Conservation (phyloP, 2,888 invertebrate species). For the Boloria euphrosyne region DNA sequence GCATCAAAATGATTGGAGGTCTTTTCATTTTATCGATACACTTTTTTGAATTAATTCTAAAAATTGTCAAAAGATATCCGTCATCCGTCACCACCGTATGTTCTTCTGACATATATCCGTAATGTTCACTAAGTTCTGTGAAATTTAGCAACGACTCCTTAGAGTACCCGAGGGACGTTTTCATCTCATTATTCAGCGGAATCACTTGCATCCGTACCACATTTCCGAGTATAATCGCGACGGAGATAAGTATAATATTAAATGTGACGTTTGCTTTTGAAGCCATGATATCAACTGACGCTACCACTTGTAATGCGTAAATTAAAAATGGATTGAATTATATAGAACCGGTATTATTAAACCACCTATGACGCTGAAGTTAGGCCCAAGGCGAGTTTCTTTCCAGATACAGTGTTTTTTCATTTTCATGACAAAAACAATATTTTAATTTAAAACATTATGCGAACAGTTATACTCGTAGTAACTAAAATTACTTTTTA, state of each 20-base stretch:
- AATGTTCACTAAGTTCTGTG: slow-evolving; percentile 49
- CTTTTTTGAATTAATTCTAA: slow-evolving; percentile 53
- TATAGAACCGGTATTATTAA: neutral
- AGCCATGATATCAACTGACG: slow-evolving; percentile 52
- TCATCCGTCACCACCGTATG: slow-evolving; percentile 61
- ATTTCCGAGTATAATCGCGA: slow-evolving; percentile 42
- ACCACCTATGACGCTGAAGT: neutral
- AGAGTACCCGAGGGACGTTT: slow-evolving; percentile 48
- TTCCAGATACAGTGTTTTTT: neutral
- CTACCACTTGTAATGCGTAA: slow-evolving; percentile 23
- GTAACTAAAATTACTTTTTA: too few relatives aligned
- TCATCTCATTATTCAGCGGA: slow-evolving; percentile 46
- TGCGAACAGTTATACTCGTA: too few relatives aligned
- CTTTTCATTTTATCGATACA: slow-evolving; percentile 44
- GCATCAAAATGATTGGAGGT: slow-evolving; percentile 64
- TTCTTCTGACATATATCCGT: slow-evolving; percentile 59
- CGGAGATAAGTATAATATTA: slow-evolving; percentile 45
- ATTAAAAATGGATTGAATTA: slow-evolving; percentile 6
- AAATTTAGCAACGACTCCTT: slow-evolving; percentile 50
- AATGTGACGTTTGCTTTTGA: slow-evolving; percentile 49
- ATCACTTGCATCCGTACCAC: slow-evolving; percentile 38
- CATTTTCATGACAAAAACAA: too few relatives aligned
- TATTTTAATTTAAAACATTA: too few relatives aligned
- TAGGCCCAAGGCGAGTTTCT: slow-evolving; percentile 9
- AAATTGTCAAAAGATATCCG: slow-evolving; percentile 60